Evolutionary conservation across 2,888 invertebrate genomes (phyloP), one percentile per base, ranked within the genome.

Genomic region (Diadegma fenestrale): DNA sequence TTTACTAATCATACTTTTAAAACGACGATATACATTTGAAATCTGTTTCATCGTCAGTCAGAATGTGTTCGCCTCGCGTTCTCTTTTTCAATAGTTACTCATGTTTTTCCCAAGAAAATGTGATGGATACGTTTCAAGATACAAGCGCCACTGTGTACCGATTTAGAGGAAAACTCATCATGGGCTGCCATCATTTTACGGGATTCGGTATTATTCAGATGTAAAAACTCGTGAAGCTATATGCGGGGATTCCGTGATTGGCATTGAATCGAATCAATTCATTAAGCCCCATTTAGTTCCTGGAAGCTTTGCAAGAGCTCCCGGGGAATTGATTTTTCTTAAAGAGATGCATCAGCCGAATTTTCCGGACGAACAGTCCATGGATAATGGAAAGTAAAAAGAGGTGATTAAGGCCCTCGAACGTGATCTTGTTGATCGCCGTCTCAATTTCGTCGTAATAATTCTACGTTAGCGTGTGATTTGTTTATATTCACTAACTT

Each of bases 351-450:
- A 37, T 17, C 33, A 45, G 43, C 45, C 14, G 58, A 33, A 79
- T 79, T 69, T 79, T 69, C 69, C 48, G 61, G 19, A n/a, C 71
- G 43, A 41, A 14, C 45, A 45, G 41, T 54, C 51, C 22, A 26
- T 33, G 41, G 26, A 54, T 19, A 43, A n/a, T 37, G 48, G 58
- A 26, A 41, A n/a, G 80, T 22, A 79, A 72, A 66, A 37, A 66
- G 64, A 66, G 76, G 66, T 83, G 48, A 48, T 71, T 12, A 51
- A 72, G 19, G 83, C 82, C 2, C 54, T 12, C 3, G 0, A 22
- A 3, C 10, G 79, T 77, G 45, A 71, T 79, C 61, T 54, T 37
- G 14, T 68, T 45, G 58, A 78, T 69, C 71, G 58, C 45, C 30
- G 26, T 43, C 58, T 61, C 45, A 61, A 30, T 41, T 68, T 68